These are phyloP conservation scores for Ianthella basta DNA, from an alignment of 37 sponge, comb jelly and placozoan species.

Conservation along the genomic window DNA sequence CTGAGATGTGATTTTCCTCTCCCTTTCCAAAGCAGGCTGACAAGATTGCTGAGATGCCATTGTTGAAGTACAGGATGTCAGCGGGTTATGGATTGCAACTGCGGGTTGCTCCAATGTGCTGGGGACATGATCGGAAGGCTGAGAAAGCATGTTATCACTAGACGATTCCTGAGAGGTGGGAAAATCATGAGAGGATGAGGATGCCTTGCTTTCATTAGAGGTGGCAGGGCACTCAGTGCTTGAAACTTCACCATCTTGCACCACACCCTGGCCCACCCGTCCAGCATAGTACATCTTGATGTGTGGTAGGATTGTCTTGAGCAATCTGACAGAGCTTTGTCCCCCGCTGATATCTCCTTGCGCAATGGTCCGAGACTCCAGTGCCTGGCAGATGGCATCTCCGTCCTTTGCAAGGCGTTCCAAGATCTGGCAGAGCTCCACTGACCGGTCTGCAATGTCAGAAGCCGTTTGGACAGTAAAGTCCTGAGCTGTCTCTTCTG, in stretches of 20 bases:
- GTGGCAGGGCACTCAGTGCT: background rate
- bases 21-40: too few relatives aligned
- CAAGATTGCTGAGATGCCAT: too few relatives aligned
- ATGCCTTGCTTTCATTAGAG: background rate
- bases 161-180: too few relatives aligned
- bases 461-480: background rate
- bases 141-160: too few relatives aligned
- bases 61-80: too few relatives aligned
- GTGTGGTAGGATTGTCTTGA: background rate
- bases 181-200: too few relatives aligned
- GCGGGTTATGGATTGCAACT: too few relatives aligned
- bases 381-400: background rate
- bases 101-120: too few relatives aligned
- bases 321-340: background rate
- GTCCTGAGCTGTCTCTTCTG: background rate
- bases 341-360: background rate
- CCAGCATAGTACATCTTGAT: background rate
- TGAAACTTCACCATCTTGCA: slow-evolving; percentile 9
- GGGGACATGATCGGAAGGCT: too few relatives aligned
- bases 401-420: background rate
- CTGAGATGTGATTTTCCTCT: too few relatives aligned
- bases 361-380: background rate
- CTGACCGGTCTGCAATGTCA: slow-evolving; percentile 3
- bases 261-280: background rate
- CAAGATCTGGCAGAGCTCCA: background rate